These are phyloP conservation scores for Boleophthalmus pectinirostris DNA, from an alignment of 2,113 vertebrate species.

Conservation along the genomic window DNA sequence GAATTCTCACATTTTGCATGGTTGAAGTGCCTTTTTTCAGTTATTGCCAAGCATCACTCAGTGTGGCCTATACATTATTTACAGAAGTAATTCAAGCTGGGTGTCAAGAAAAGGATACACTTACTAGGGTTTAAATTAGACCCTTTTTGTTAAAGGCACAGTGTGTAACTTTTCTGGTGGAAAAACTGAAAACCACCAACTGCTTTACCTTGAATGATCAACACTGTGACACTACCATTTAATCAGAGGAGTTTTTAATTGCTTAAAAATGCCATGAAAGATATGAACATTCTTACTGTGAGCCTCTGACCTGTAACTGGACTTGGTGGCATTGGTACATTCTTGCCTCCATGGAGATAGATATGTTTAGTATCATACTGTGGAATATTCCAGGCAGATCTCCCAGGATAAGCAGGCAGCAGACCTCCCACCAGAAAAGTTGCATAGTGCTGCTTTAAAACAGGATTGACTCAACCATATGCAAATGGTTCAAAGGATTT, in stretches of 20 bases:
- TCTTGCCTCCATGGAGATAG: background rate
- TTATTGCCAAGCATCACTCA: background rate
- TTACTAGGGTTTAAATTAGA: background rate
- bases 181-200: background rate
- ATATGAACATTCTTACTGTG: too few relatives aligned
- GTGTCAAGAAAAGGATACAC: background rate
- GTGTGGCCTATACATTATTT: background rate
- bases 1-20: conserved; percentile 82
- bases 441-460: too few relatives aligned
- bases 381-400: too few relatives aligned
- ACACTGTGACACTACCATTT: background rate
- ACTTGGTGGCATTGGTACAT: too few relatives aligned
- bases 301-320: too few relatives aligned
- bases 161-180: background rate
- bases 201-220: too few relatives aligned
- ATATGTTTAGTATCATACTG: too few relatives aligned
- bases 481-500: background rate
- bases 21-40: conserved; percentile 37
- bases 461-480: too few relatives aligned
- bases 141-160: background rate
- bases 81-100: background rate
- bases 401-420: too few relatives aligned
- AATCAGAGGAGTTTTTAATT: background rate
- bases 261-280: background rate
- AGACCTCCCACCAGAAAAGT: too few relatives aligned